Percentiles rank a stretch among this genome's conserved stretches.
Conservation (phyloP, 2,113 vertebrate species). For the Heteronetta atricapilla region DNA sequence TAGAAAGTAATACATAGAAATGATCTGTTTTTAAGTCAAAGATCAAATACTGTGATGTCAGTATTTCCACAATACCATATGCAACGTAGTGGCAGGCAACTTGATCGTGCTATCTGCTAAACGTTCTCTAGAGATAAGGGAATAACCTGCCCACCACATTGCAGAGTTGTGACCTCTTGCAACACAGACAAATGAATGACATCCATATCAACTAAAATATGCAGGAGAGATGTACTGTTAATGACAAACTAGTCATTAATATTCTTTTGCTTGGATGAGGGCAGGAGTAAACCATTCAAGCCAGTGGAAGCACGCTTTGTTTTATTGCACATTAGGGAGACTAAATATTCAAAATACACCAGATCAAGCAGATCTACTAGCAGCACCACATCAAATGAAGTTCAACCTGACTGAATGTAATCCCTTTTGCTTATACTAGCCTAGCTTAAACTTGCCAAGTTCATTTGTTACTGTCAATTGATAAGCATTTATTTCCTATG, state of each 20-base stretch:
- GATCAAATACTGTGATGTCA: neutral
- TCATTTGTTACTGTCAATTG: neutral
- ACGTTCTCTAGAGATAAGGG: neutral
- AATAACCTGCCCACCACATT: accelerated
- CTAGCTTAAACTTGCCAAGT: neutral
- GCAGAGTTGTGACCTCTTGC: neutral
- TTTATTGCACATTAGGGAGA: neutral
- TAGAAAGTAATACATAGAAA: neutral
- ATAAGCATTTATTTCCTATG: neutral
- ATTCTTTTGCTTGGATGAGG: neutral
- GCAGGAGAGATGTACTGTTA: neutral
- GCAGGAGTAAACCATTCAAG: neutral
- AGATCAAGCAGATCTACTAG: neutral
- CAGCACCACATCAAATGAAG: neutral
- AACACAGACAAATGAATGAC: neutral
- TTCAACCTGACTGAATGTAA: neutral
- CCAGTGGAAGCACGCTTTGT: neutral
- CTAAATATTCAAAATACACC: neutral
- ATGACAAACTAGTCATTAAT: neutral
- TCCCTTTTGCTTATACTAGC: neutral
- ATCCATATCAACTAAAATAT: neutral
- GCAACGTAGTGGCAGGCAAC: neutral
- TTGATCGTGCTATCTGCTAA: neutral
- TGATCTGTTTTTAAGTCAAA: neutral
- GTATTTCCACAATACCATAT: neutral